Base-by-base conservation (phyloP, 2,797 vertebrate genomes). In the Harpagifer antarcticus region DNA sequence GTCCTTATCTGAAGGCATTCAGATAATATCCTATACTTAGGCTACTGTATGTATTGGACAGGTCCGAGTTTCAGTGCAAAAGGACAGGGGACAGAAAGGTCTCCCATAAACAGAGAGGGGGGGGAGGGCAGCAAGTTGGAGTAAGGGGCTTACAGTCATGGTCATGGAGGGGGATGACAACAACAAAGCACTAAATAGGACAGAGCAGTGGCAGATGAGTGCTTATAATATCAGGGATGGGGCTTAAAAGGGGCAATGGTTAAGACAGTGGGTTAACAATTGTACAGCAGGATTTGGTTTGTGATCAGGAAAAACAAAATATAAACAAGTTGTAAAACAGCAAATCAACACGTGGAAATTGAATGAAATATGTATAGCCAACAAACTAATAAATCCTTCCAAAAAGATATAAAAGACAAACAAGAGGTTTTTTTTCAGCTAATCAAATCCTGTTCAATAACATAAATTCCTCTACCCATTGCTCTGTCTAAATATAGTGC, bases 141-240 rank as follows among this genome's bases (percentile, higher is more conserved):
- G 73, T 84, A 79, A 88, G 62, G 79, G 72, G 81, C 69, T 86
- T 88, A 86, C 15, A 76, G 58, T 64, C 43, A 64, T 23, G 71
- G 65, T 68, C 78, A 63, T 70, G 63, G 60, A 62, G 62, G 59
- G 64, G 72, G 65, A 64, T 15, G 49, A 27, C 33, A 43, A 68
- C 68, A 58, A 86, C 43, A 72, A 61, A 62, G 37, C 58, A 55
- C 33, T 67, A 33, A 68, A 69, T 6, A 72, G 5, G 45, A 53
- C 13, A 69, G 70, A 74, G 49, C 40, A 57, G 40, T 63, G 74
- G 66, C n/a, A 62, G 72, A 68, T 61, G 56, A 70, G 20, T 66
- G 20, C 48, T 20, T 37, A 17, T 63, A 56, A 77, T 72, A 79
- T 68, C 42, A 57, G 43, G 49, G 44, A 65, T 9, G 1, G 72